phyloP scores from a whole-genome alignment of 2,113 vertebrate genomes.

The Colistium nudipinnis region DNA sequence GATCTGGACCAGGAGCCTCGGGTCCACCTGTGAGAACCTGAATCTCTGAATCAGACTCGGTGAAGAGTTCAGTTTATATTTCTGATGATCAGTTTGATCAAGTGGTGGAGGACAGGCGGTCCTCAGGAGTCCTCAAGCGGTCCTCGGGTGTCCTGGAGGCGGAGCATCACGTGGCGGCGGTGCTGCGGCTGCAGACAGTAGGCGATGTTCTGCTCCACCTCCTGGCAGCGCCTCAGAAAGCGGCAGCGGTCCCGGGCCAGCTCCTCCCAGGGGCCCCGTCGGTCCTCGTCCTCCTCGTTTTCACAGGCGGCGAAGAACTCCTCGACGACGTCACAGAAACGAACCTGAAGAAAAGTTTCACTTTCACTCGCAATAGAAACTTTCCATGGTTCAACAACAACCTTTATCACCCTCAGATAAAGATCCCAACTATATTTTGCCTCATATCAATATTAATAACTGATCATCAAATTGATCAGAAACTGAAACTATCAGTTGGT shows the following conservation, averaged over 20 bases:
- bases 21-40: background rate
- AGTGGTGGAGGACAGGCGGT: background rate
- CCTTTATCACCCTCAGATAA: too few species aligned
- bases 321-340: constrained; percentile 89
- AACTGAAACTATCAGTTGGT: too few species aligned
- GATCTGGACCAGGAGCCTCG: too few species aligned
- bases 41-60: background rate
- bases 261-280: constrained; percentile 94
- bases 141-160: constrained; percentile 7
- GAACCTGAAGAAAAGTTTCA: constrained; percentile 81
- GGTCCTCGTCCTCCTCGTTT: constrained; percentile 87
- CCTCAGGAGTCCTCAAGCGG: background rate
- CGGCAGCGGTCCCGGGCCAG: constrained; percentile 90
- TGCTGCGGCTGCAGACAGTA: constrained; percentile 87
- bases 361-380: too few species aligned
- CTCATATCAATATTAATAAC: too few species aligned
- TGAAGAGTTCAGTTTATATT: background rate
- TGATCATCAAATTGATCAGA: too few species aligned
- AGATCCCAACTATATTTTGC: too few species aligned
- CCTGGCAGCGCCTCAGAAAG: constrained; percentile 90
- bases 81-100: too few species aligned
- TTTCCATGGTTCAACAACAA: too few species aligned
- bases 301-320: constrained; percentile 86
- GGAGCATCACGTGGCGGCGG: constrained; percentile 70
- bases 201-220: constrained; percentile 88